A percentile compares a stretch with the other conserved stretches of the same genome.
Evolutionary conservation across 2,888 invertebrate genomes (phyloP).

Genomic region (Microctonus brassicae): DNA sequence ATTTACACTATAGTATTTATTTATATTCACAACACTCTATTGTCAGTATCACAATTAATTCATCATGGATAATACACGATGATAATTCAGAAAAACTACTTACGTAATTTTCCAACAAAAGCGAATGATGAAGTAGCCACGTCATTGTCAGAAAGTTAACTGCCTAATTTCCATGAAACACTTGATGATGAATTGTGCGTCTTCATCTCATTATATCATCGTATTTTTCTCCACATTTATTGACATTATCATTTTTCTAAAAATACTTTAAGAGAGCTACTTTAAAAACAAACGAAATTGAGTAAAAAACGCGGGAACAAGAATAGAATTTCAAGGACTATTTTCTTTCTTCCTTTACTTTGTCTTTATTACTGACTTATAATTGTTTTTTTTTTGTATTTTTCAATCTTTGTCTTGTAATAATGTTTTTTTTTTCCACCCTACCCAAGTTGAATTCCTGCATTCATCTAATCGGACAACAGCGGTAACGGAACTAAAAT

Average conservation of each 20-base stretch:
- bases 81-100: background rate
- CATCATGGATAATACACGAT: background rate
- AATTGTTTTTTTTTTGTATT: no score
- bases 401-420: no score
- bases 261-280: no score
- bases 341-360: no score
- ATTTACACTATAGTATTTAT: background rate
- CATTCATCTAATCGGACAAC: constrained; percentile 66
- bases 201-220: background rate
- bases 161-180: constrained; percentile 10
- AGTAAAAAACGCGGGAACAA: no score
- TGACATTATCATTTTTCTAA: no score
- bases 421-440: no score
- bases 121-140: background rate
- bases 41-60: constrained; percentile 6
- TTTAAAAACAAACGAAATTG: no score
- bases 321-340: no score
- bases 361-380: no score
- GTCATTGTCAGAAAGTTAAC: constrained; percentile 18
- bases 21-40: background rate
- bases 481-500: no score
- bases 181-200: constrained; percentile 16
- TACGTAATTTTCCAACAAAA: background rate
- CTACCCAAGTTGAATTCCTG: no score
- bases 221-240: background rate